Evolutionary conservation across 2,888 invertebrate species (phyloP).

Genomic region (Tinea pellionella): DNA sequence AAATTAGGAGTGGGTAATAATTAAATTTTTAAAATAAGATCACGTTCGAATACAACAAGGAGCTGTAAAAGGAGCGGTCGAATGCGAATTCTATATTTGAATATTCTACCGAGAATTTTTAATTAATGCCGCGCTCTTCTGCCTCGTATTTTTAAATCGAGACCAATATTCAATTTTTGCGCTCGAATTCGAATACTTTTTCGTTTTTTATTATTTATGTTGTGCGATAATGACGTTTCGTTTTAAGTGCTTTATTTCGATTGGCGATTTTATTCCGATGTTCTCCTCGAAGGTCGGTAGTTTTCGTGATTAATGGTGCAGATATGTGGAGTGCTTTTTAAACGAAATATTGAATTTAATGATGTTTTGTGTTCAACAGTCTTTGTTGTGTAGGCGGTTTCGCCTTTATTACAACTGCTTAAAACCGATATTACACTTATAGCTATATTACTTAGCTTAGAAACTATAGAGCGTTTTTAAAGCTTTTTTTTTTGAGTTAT

Average conservation of each 20-base stretch:
- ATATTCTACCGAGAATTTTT: constrained; percentile 71
- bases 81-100: constrained; percentile 63
- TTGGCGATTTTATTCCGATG: constrained; percentile 68
- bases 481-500: too few relatives aligned
- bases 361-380: constrained; percentile 53
- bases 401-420: constrained; percentile 24
- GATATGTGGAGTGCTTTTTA: constrained; percentile 68
- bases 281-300: constrained; percentile 66
- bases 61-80: constrained; percentile 51
- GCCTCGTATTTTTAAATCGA: constrained; percentile 63
- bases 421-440: background rate
- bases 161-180: constrained; percentile 68
- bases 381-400: constrained; percentile 43
- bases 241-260: constrained; percentile 70
- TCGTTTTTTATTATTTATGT: constrained; percentile 63
- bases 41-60: background rate
- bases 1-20: constrained; percentile 9
- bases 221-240: constrained; percentile 70
- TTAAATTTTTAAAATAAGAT: constrained; percentile 8
- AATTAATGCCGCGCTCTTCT: constrained; percentile 58
- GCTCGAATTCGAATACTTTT: constrained; percentile 55
- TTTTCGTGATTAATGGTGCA: constrained; percentile 67
- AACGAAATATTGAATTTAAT: constrained; percentile 67
- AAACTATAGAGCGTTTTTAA: too few relatives aligned
- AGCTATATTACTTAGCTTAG: background rate